Evolutionary conservation across 2,888 invertebrate genomes (phyloP).

Genomic region (Nemotelus pantherinus): DNA sequence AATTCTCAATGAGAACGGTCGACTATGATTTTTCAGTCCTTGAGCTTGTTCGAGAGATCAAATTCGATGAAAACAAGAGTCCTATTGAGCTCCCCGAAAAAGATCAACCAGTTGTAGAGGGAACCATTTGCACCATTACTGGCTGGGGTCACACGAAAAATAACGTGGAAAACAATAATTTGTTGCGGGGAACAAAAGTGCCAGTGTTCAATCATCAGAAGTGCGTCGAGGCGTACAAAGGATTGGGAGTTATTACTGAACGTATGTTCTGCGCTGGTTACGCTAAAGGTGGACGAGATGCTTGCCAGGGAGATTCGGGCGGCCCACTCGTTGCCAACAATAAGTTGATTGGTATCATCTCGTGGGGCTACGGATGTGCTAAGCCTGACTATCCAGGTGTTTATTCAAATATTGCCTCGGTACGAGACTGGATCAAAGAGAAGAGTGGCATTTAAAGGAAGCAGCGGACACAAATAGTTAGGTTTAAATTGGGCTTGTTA

Average conservation of each 20-base stretch:
- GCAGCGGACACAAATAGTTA: too few species aligned
- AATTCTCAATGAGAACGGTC: slow-evolving; percentile 67
- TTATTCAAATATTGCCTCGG: slow-evolving; percentile 64
- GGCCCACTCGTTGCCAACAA: slow-evolving; percentile 64
- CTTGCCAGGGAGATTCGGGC: slow-evolving; percentile 66
- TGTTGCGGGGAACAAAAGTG: slow-evolving; percentile 67
- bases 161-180: slow-evolving; percentile 56
- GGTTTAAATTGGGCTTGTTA: background rate
- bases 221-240: slow-evolving; percentile 67
- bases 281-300: slow-evolving; percentile 60
- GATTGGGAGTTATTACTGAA: slow-evolving; percentile 54
- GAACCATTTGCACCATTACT: slow-evolving; percentile 60
- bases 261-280: slow-evolving; percentile 37
- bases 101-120: slow-evolving; percentile 58
- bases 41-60: slow-evolving; percentile 66
- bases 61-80: slow-evolving; percentile 64
- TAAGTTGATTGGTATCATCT: slow-evolving; percentile 64
- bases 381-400: slow-evolving; percentile 66
- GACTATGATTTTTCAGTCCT: slow-evolving; percentile 71
- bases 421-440: slow-evolving; percentile 61
- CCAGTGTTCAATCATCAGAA: slow-evolving; percentile 66
- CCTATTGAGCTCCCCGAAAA: slow-evolving; percentile 64
- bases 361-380: slow-evolving; percentile 68
- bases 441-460: slow-evolving; percentile 58
- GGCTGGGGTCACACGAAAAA: slow-evolving; percentile 64